A percentile compares a stretch with the other conserved stretches of the same genome.
Conservation (phyloP, 2,888 invertebrate genomes). For the Callimorpha dominula region DNA sequence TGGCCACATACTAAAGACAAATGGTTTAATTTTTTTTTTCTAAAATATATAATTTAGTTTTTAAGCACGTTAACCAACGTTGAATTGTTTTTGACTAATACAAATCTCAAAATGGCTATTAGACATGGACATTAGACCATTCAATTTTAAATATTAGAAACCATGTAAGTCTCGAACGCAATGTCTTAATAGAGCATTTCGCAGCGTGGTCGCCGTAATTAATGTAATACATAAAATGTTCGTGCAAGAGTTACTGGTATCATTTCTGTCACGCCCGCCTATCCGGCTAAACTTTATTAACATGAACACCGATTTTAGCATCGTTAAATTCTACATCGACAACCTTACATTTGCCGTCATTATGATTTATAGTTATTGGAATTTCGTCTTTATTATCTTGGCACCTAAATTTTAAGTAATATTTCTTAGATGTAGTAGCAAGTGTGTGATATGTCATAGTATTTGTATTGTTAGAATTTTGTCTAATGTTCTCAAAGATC, state of each 20-base stretch:
- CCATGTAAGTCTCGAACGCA: conserved; percentile 14
- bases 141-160: conserved; percentile 1
- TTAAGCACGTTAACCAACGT: neutral
- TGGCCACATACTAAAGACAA: neutral
- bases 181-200: conserved; percentile 47
- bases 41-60: no score
- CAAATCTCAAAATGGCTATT: conserved; percentile 3
- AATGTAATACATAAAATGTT: conserved; percentile 43
- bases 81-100: conserved; percentile 3
- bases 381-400: conserved; percentile 36
- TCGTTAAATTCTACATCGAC: conserved; percentile 56
- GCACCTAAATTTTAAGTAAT: conserved; percentile 22
- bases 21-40: neutral
- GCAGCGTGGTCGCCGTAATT: conserved; percentile 44
- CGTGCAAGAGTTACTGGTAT: conserved; percentile 33
- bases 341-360: conserved; percentile 38
- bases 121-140: conserved; percentile 5
- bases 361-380: conserved; percentile 29
- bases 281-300: conserved; percentile 58
- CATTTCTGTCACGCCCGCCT: conserved; percentile 54
- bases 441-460: conserved; percentile 56
- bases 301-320: conserved; percentile 57
- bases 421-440: conserved; percentile 43
- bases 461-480: conserved; percentile 61
- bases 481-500: conserved; percentile 71